These are phyloP conservation scores for Tetraneura akinire DNA, from an alignment of 1,140 invertebrate genomes.

Conservation along the genomic window DNA sequence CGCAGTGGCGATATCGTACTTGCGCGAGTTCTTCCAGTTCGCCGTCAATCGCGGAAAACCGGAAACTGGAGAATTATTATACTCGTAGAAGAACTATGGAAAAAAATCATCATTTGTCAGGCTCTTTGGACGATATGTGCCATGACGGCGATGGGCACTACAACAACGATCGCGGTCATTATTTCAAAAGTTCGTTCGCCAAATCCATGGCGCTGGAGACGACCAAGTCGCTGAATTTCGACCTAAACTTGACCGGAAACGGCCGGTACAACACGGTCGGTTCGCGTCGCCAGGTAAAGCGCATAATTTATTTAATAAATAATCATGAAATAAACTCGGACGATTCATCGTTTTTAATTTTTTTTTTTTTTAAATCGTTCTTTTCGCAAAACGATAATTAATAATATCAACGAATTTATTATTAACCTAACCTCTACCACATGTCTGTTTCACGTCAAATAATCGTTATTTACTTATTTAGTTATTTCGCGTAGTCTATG, in stretches of 20 bases:
- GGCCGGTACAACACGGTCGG: conserved; percentile 27
- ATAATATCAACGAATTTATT: too few relatives aligned
- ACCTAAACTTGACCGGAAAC: background rate
- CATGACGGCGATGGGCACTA: background rate
- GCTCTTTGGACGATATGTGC: conserved; percentile 37
- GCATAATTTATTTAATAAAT: too few relatives aligned
- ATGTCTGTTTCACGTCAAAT: too few relatives aligned
- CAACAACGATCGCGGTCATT: background rate
- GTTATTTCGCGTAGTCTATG: too few relatives aligned
- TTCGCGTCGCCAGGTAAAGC: background rate
- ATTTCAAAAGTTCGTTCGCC: conserved; percentile 45
- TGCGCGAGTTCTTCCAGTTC: background rate
- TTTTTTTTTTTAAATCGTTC: background rate
- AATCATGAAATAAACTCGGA: background rate
- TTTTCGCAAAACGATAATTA: background rate
- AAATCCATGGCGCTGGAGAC: conserved; percentile 43
- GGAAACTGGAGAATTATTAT: background rate
- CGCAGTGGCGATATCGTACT: background rate
- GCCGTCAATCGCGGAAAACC: background rate
- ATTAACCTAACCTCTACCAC: too few relatives aligned
- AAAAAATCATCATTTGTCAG: conserved; percentile 9
- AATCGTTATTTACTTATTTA: too few relatives aligned
- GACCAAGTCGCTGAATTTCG: conserved; percentile 37
- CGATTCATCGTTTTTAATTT: too few relatives aligned
- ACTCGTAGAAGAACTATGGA: too few relatives aligned